These are phyloP conservation scores for Dendrocincla tyrannina DNA, from an alignment of 2,797 vertebrate genomes.

Conservation along the genomic window DNA sequence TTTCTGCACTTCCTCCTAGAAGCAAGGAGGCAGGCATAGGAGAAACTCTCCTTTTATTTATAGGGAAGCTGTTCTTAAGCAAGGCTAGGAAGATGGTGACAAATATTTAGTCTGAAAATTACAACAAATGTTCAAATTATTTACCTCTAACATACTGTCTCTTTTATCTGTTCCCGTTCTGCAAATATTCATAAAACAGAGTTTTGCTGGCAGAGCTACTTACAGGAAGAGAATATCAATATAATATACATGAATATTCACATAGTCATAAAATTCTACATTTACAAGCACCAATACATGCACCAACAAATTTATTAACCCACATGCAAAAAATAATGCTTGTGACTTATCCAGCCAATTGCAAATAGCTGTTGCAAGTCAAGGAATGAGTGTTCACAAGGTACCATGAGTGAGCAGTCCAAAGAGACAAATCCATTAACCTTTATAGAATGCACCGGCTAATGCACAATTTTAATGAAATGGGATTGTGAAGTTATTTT, in stretches of 20 bases:
- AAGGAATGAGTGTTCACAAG: neutral
- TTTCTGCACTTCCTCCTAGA: neutral
- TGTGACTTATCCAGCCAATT: neutral
- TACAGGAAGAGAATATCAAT: neutral
- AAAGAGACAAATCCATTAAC: conserved; percentile 33
- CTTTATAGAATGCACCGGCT: neutral
- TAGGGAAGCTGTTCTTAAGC: neutral
- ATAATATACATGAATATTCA: conserved; percentile 22
- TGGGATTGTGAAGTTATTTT: conserved; percentile 3
- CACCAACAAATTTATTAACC: neutral
- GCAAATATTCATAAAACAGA: conserved; percentile 5
- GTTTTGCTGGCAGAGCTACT: neutral
- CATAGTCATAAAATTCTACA: neutral
- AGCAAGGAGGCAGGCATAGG: neutral
- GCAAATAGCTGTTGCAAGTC: neutral
- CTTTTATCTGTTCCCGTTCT: neutral
- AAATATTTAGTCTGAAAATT: neutral
- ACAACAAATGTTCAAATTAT: neutral
- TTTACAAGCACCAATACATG: neutral
- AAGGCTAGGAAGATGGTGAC: neutral
- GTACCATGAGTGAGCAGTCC: neutral
- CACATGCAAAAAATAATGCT: neutral
- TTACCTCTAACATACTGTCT: neutral
- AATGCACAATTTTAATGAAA: conserved; percentile 30
- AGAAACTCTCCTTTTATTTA: neutral